phyloP scores from a whole-genome alignment of 2,888 invertebrate genomes.

The Campoletis raptor region DNA sequence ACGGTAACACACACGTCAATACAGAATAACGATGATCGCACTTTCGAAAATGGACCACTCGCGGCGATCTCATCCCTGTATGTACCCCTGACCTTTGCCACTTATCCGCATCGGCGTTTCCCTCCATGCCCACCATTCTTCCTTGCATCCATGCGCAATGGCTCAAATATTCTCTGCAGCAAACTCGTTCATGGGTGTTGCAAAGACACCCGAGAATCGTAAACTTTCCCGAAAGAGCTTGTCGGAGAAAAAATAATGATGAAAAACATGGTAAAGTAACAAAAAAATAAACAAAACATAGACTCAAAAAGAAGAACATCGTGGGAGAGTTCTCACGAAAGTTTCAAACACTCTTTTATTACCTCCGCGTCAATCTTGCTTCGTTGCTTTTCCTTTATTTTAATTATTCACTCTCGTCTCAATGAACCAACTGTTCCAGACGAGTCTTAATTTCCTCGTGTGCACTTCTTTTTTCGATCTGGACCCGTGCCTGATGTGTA shows the following conservation, averaged over 20 bases:
- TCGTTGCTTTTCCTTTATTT: constrained; percentile 24
- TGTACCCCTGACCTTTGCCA: constrained; percentile 62
- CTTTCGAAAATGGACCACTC: constrained; percentile 57
- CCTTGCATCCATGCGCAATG: constrained; percentile 44
- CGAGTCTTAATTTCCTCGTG: constrained; percentile 7
- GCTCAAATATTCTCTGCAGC: constrained; percentile 31
- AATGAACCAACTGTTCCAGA: not conserved
- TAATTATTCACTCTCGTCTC: constrained; percentile 44
- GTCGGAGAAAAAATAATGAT: not conserved
- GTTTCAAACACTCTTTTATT: constrained; percentile 47
- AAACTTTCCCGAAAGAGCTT: not conserved
- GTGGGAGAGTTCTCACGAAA: constrained; percentile 61
- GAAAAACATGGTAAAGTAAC: not conserved
- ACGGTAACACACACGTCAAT: constrained; percentile 1
- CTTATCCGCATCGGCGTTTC: constrained; percentile 57
- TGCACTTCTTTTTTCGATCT: constrained; percentile 18
- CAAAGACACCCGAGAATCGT: not conserved
- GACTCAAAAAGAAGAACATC: constrained; percentile 16
- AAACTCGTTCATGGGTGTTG: constrained; percentile 37
- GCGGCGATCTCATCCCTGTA: constrained; percentile 36
- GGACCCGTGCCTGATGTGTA: not conserved
- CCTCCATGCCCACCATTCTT: constrained; percentile 1
- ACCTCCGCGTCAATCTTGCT: constrained; percentile 28
- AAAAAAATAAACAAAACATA: constrained; percentile 3
- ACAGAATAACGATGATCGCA: constrained; percentile 29